Conservation (phyloP, 2,113 vertebrate genomes). For the Archilochus colubris region DNA sequence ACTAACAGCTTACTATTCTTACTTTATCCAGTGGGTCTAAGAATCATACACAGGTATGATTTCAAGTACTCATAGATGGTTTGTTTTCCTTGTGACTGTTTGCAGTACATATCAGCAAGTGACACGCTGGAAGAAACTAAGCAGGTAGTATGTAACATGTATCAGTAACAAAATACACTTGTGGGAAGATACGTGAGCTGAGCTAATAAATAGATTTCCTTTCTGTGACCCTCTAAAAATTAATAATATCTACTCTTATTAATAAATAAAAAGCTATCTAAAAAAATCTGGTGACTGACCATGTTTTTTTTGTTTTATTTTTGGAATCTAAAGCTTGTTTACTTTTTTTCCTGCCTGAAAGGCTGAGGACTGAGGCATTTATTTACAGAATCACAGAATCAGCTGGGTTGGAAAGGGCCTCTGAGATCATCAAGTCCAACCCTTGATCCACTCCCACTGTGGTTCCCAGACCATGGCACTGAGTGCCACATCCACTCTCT, state of each 20-base stretch:
- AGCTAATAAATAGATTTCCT: not conserved
- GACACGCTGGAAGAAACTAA: not conserved
- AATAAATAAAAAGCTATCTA: not conserved
- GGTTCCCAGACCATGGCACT: too few relatives aligned
- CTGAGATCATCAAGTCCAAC: too few relatives aligned
- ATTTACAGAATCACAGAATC: not conserved
- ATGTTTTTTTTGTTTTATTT: not conserved
- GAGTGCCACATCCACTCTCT: too few relatives aligned
- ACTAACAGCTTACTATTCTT: not conserved
- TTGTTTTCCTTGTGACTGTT: not conserved
- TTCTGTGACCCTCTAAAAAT: not conserved
- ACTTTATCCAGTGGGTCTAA: not conserved
- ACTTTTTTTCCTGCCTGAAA: not conserved
- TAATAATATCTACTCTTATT: not conserved
- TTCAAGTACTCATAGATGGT: not conserved
- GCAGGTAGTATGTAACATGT: not conserved
- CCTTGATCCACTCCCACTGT: too few relatives aligned
- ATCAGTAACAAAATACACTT: not conserved
- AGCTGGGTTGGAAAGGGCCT: too few relatives aligned
- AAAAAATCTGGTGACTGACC: not conserved
- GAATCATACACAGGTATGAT: not conserved
- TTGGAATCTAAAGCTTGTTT: not conserved
- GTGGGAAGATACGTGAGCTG: not conserved
- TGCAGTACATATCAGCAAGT: not conserved
- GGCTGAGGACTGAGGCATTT: not conserved